Evolutionary conservation across 2,888 invertebrate genomes (phyloP).

Genomic region (Tupiocoris notatus): DNA sequence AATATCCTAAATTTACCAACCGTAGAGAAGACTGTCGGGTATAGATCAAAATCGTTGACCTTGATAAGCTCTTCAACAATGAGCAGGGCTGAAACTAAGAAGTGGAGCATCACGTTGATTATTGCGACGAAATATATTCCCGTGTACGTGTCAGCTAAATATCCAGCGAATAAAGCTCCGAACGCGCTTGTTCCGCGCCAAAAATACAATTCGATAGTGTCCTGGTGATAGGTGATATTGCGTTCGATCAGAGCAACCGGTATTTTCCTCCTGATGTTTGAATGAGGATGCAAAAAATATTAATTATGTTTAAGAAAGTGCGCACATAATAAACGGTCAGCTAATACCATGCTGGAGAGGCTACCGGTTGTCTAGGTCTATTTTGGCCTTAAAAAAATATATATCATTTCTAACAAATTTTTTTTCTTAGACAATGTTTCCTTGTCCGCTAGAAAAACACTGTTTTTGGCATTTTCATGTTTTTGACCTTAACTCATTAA

Average conservation of each 20-base stretch:
- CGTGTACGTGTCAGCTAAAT: slow-evolving; percentile 6
- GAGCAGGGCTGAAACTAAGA: background rate
- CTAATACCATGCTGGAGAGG: no score
- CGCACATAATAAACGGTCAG: no score
- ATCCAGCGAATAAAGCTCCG: background rate
- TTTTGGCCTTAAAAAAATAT: no score
- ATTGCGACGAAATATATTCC: slow-evolving; percentile 6
- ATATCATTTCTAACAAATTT: no score
- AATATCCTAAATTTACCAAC: no score
- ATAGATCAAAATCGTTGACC: background rate
- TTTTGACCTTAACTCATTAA: no score
- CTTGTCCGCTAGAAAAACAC: no score
- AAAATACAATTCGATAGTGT: background rate
- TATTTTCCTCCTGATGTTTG: background rate
- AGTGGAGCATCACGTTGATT: background rate
- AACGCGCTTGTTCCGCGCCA: background rate
- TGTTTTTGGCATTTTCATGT: no score
- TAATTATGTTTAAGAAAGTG: no score
- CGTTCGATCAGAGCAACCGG: background rate
- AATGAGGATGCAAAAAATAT: no score
- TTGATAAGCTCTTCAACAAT: slow-evolving; percentile 4
- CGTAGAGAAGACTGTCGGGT: background rate
- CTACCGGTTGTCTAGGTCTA: no score
- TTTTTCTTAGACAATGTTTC: no score
- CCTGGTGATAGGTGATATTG: background rate